phyloP scores from a whole-genome alignment of 2,888 invertebrate genomes.

The Phaedon cochleariae region DNA sequence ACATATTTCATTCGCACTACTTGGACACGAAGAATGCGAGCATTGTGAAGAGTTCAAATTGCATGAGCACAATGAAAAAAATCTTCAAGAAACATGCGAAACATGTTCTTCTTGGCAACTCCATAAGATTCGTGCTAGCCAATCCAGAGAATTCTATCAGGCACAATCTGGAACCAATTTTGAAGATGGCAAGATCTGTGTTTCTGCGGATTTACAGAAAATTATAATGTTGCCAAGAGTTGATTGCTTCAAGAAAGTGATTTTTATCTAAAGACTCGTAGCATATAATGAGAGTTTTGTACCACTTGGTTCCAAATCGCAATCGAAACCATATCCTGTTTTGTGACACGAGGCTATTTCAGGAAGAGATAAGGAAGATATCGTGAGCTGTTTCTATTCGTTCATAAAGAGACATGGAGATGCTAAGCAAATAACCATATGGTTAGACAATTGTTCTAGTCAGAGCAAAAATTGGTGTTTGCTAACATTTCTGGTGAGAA shows the following conservation, averaged over 20 bases:
- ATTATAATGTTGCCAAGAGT: constrained; percentile 3
- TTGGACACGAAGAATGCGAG: constrained; percentile 15
- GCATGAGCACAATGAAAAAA: constrained; percentile 12
- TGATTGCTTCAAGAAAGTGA: background rate
- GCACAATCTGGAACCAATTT: background rate
- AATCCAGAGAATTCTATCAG: constrained; percentile 4
- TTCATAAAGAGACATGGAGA: background rate
- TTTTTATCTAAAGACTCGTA: background rate
- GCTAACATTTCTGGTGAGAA: constrained; percentile 12
- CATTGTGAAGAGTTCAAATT: constrained; percentile 1
- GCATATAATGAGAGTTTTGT: background rate
- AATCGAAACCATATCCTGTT: background rate
- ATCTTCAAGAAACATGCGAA: constrained; percentile 12
- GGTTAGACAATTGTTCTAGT: too few relatives aligned
- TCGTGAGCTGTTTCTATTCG: background rate
- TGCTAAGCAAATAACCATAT: background rate
- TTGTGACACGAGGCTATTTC: background rate
- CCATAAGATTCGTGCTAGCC: background rate
- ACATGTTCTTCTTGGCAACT: constrained; percentile 8
- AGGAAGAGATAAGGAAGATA: background rate
- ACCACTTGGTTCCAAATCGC: background rate
- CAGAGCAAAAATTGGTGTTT: background rate
- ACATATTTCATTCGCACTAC: constrained; percentile 15
- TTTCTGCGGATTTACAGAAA: background rate
- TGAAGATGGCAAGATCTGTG: background rate